Evolutionary conservation across 1,140 invertebrate genomes (phyloP), one percentile per base, ranked within the genome.

Genomic region (Euwallacea fornicatus): DNA sequence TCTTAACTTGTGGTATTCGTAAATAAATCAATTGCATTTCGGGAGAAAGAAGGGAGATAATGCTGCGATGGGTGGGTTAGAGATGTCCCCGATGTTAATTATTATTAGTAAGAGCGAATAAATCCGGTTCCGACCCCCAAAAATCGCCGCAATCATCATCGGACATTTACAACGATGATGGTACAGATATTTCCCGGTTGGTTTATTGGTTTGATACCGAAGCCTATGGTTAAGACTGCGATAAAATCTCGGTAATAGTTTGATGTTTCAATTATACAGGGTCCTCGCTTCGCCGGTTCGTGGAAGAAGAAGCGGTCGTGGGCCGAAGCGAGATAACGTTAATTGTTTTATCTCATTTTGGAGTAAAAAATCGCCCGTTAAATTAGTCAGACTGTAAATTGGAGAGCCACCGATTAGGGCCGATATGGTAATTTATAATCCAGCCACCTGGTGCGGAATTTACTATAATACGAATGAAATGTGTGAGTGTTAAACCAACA

Each of bases 181-280:
- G 42, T 54, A 8, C 62, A 11, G 6, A 41, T 65, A 46, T 65
- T 65, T 7, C 8, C 10, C 62, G 54, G 62, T 11, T 46, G 47
- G 62, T 65, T 65, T 65, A 53, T 65, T 65, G 16, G 53, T 42
- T 44, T 42, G 64, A 58, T 66, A 66, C 42, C 41, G 47, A 66
- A 66, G 64, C 64, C 64, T 66, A 58, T 66, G 53, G 64, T 66
- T 66, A 66, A 66, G 42, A 33, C 21, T 11, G 43, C 53, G 64
- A 66, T 66, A 56, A 66, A 66, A 66, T 66, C 64, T 55, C 53
- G 53, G 53, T 66, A 66, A 66, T 66, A 66, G 64, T 66, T 66
- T 66, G 64, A 66, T 66, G 64, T 66, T 66, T 66, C 64, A 66
- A 66, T 66, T 42, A 33, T 33, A 33, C 53, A 66, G 42, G 11